These are phyloP conservation scores for Drosophila diplacantha DNA, from an alignment of 2,888 invertebrate species.

Conservation along the genomic window DNA sequence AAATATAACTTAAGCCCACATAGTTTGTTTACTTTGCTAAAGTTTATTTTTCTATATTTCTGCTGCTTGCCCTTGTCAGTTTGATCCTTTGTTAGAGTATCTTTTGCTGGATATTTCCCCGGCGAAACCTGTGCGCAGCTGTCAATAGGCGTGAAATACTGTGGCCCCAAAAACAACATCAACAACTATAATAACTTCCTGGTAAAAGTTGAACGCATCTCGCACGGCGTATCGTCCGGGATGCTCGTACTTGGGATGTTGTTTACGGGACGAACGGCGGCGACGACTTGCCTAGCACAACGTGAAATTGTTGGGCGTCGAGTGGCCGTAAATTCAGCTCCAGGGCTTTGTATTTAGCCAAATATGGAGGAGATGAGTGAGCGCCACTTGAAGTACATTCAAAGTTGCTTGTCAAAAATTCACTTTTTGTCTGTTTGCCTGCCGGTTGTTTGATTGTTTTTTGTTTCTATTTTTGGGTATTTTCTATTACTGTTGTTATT, in stretches of 20 bases:
- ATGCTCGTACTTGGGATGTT: slow-evolving; percentile 37
- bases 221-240: slow-evolving; percentile 1
- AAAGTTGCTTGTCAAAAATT: slow-evolving; percentile 43
- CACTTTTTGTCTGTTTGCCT: slow-evolving; percentile 35
- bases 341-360: slow-evolving; percentile 42
- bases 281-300: slow-evolving; percentile 26
- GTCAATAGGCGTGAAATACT: slow-evolving; percentile 49
- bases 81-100: slow-evolving; percentile 14
- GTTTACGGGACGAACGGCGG: slow-evolving; percentile 35
- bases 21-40: not conserved
- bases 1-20: no score
- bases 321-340: slow-evolving; percentile 11
- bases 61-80: not conserved
- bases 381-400: slow-evolving; percentile 50
- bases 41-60: not conserved
- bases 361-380: slow-evolving; percentile 49
- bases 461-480: slow-evolving; percentile 43
- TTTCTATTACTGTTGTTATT: slow-evolving; percentile 28
- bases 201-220: slow-evolving; percentile 59
- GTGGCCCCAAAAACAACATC: slow-evolving; percentile 25
- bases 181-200: slow-evolving; percentile 60
- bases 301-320: slow-evolving; percentile 45
- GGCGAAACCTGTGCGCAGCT: slow-evolving; percentile 46
- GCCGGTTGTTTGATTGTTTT: slow-evolving; percentile 33
- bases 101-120: slow-evolving; percentile 15